Conservation (phyloP, 2,113 vertebrate genomes). For the Catharus bicknelli region DNA sequence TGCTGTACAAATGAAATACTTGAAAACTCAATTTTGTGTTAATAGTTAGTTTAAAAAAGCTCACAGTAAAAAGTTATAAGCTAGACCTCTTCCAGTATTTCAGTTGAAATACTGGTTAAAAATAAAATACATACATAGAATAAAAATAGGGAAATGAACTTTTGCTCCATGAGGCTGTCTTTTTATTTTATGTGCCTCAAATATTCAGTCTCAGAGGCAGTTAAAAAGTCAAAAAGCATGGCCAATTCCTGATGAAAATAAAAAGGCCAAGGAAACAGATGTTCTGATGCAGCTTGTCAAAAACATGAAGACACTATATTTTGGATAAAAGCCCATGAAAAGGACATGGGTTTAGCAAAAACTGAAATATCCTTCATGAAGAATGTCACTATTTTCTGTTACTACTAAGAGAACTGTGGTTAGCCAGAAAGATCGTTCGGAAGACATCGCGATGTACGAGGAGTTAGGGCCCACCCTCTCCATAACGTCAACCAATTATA, state of each 20-base stretch:
- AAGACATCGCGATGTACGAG: too few relatives aligned
- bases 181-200: not conserved
- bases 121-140: not conserved
- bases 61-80: not conserved
- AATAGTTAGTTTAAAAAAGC: not conserved
- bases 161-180: not conserved
- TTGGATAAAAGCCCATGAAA: not conserved
- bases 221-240: not conserved
- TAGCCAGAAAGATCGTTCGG: too few relatives aligned
- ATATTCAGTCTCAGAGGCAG: not conserved
- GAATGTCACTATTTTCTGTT: not conserved
- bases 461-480: too few relatives aligned
- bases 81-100: not conserved
- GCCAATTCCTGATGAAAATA: not conserved
- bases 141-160: not conserved
- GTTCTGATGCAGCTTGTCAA: not conserved
- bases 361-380: not conserved
- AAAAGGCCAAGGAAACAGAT: not conserved
- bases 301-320: not conserved
- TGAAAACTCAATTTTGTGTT: not conserved
- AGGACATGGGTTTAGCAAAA: not conserved
- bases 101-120: not conserved
- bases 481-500: too few relatives aligned
- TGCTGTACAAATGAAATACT: not conserved
- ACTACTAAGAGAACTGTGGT: not conserved